A percentile compares a stretch with the other conserved stretches of the same genome.
These are phyloP conservation scores for Mongoloraphidia duomilia DNA, from an alignment of 2,888 invertebrate species.

Conservation along the genomic window DNA sequence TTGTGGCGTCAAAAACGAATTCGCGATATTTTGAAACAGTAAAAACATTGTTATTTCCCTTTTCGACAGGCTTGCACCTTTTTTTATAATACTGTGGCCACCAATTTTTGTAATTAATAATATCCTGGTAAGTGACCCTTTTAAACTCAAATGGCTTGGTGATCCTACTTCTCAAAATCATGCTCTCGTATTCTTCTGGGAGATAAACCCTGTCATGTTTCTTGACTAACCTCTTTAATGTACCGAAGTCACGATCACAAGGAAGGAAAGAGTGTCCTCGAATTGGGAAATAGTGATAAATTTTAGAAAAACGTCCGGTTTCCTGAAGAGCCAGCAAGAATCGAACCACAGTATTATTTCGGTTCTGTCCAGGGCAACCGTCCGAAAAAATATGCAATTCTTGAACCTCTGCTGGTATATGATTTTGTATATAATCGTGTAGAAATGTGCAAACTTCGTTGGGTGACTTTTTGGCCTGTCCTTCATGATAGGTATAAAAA, in stretches of 20 bases:
- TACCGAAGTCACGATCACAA: slow-evolving; percentile 12
- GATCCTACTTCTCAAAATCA: no score
- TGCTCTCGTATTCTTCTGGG: not conserved
- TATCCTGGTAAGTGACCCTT: no score
- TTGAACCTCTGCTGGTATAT: slow-evolving; percentile 7
- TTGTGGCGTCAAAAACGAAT: no score
- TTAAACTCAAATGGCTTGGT: no score
- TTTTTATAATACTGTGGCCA: no score
- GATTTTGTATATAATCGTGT: slow-evolving; percentile 4
- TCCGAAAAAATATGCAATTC: slow-evolving; percentile 11
- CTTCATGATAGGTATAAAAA: slow-evolving; percentile 14
- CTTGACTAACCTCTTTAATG: slow-evolving; percentile 9
- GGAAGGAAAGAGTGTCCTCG: slow-evolving; percentile 13
- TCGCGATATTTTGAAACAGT: no score
- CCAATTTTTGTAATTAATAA: no score
- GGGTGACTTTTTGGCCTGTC: slow-evolving; percentile 9
- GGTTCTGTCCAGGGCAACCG: slow-evolving; percentile 11
- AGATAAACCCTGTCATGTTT: not conserved
- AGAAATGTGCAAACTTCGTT: slow-evolving; percentile 9
- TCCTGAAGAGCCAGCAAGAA: slow-evolving; percentile 10
- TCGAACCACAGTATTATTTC: slow-evolving; percentile 10
- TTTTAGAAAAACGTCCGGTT: slow-evolving; percentile 8
- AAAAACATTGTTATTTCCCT: no score
- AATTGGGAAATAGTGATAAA: slow-evolving; percentile 11
- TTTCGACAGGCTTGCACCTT: no score